Conservation (phyloP, 2,888 invertebrate species). For the Chelonus formosanus region DNA sequence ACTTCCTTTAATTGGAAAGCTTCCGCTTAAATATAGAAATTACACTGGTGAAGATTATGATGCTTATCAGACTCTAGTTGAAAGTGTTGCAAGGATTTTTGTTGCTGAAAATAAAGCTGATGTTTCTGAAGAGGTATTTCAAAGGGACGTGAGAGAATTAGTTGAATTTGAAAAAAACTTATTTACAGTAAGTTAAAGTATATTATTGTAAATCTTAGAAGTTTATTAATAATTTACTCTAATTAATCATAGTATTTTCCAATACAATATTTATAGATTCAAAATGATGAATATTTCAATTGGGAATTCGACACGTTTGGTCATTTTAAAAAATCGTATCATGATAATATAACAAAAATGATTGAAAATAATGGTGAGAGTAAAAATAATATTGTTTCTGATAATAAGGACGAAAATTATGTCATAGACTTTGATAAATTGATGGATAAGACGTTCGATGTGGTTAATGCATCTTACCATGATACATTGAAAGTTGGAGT, state of each 20-base stretch:
- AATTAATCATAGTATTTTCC: background rate
- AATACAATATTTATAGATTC: no score
- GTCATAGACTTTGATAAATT: background rate
- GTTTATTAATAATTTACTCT: background rate
- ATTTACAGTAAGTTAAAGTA: slow-evolving; percentile 17
- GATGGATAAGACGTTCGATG: background rate
- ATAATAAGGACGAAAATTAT: background rate
- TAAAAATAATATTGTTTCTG: background rate
- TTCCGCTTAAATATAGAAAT: slow-evolving; percentile 33
- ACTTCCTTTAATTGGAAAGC: slow-evolving; percentile 5
- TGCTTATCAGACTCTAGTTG: slow-evolving; percentile 24
- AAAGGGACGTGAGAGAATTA: slow-evolving; percentile 30
- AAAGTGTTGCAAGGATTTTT: slow-evolving; percentile 26
- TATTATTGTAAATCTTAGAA: background rate
- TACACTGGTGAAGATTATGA: slow-evolving; percentile 24
- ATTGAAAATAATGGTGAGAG: background rate
- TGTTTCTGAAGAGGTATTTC: slow-evolving; percentile 16
- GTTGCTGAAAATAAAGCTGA: slow-evolving; percentile 24
- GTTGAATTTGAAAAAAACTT: slow-evolving; percentile 30
- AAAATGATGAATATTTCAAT: no score
- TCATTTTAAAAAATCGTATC: no score
- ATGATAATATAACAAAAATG: background rate
- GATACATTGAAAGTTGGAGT: background rate
- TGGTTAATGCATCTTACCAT: background rate
- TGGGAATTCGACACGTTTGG: no score